Evolutionary conservation across 2,888 invertebrate species (phyloP).

Genomic region (Scelioninae gen. 1): DNA sequence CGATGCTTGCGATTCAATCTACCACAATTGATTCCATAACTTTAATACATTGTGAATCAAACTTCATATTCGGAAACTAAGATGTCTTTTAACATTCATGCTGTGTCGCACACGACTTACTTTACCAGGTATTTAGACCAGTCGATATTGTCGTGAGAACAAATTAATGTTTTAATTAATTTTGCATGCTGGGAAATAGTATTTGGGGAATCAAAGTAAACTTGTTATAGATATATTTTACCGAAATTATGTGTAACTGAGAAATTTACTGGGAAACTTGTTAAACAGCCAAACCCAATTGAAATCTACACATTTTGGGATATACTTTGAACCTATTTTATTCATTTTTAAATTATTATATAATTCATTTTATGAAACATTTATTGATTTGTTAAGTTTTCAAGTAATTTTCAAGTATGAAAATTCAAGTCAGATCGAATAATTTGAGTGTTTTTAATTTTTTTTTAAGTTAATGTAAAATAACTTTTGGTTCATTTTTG

Average conservation of each 20-base stretch:
- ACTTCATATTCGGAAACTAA: conserved; percentile 70
- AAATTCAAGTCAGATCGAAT: neutral
- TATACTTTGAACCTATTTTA: too few species aligned
- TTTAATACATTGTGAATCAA: conserved; percentile 72
- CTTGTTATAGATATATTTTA: neutral
- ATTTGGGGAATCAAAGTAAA: neutral
- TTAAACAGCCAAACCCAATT: too few species aligned
- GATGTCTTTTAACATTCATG: conserved; percentile 69
- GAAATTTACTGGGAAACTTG: neutral
- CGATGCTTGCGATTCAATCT: conserved; percentile 72
- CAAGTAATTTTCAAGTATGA: neutral
- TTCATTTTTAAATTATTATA: too few species aligned
- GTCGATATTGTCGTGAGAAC: conserved; percentile 34
- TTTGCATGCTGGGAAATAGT: conserved; percentile 11
- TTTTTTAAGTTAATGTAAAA: neutral
- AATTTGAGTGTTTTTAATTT: neutral
- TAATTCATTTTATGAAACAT: too few species aligned
- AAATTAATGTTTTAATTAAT: conserved; percentile 33
- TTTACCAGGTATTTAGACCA: conserved; percentile 43
- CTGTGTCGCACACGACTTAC: conserved; percentile 50
- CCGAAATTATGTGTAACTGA: neutral
- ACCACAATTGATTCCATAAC: conserved; percentile 71
- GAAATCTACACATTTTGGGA: too few species aligned
- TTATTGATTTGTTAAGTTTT: too few species aligned
- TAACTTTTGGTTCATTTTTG: neutral